Evolutionary conservation across 2,888 invertebrate species (phyloP).

Genomic region (Torymus auratus): DNA sequence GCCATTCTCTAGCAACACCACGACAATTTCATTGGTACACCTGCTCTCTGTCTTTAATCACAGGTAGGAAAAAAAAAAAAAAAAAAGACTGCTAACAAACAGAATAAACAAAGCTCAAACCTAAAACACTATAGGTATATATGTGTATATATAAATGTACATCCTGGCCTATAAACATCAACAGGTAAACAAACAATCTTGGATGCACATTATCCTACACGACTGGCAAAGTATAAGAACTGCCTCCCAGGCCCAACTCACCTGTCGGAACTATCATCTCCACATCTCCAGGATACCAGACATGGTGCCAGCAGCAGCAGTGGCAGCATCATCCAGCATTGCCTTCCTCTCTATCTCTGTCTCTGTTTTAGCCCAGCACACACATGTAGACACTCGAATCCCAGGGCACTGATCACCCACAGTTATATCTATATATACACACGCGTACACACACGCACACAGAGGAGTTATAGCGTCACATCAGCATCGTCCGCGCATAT

Average conservation of each 20-base stretch:
- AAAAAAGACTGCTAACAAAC: too few species aligned
- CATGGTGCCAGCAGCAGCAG: constrained; percentile 4
- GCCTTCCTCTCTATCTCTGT: background rate
- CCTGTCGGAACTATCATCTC: constrained; percentile 53
- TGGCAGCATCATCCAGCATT: background rate
- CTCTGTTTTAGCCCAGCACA: too few species aligned
- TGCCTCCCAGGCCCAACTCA: background rate
- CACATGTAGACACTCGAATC: too few species aligned
- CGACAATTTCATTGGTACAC: constrained; percentile 13
- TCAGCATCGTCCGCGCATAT: constrained; percentile 22
- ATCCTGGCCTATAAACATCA: background rate
- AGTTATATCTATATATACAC: too few species aligned
- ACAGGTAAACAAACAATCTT: background rate
- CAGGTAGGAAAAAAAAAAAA: too few species aligned
- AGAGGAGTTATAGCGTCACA: background rate
- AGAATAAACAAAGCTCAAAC: too few species aligned
- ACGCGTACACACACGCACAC: too few species aligned
- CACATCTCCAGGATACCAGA: constrained; percentile 14
- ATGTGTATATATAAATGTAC: background rate
- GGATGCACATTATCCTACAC: background rate
- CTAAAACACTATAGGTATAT: too few species aligned
- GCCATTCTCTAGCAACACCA: background rate
- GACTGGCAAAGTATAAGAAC: background rate
- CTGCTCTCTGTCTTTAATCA: constrained; percentile 9
- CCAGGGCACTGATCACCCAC: too few species aligned